Evolutionary conservation across 2,888 invertebrate species (phyloP).

Genomic region (Dromius quadrimaculatus): DNA sequence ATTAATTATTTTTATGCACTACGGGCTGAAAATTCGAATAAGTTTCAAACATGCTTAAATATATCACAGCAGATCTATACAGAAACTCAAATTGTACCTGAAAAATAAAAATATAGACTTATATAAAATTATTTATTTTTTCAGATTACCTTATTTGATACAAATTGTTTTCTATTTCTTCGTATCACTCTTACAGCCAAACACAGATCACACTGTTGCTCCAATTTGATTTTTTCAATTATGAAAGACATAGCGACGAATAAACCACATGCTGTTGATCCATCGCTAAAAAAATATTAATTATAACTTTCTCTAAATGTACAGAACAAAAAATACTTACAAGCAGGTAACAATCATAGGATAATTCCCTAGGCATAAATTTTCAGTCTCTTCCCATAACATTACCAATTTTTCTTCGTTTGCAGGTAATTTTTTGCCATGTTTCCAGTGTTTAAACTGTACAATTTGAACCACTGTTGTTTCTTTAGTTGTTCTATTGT

Average conservation of each 20-base stretch:
- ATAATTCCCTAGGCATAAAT: conserved; percentile 58
- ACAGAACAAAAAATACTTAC: too few species aligned
- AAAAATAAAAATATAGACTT: conserved; percentile 25
- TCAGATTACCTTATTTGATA: conserved; percentile 59
- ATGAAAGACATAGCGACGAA: conserved; percentile 63
- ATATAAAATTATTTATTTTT: conserved; percentile 3
- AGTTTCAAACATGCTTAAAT: conserved; percentile 61
- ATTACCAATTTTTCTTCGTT: conserved; percentile 57
- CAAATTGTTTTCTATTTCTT: conserved; percentile 62
- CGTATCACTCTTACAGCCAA: conserved; percentile 63
- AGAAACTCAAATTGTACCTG: conserved; percentile 64
- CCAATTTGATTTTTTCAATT: conserved; percentile 64
- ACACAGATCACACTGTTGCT: conserved; percentile 65
- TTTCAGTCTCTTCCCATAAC: conserved; percentile 60
- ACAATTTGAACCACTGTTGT: conserved; percentile 52
- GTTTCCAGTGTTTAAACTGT: conserved; percentile 57
- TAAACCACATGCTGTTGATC: conserved; percentile 63
- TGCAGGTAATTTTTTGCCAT: conserved; percentile 56
- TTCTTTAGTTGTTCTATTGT: not conserved
- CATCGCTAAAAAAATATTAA: conserved; percentile 61
- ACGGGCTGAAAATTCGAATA: conserved; percentile 62
- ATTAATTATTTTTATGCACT: not conserved
- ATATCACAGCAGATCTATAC: conserved; percentile 63
- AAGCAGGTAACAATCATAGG: conserved; percentile 61
- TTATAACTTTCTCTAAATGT: too few species aligned